Evolutionary conservation across 2,888 invertebrate species (phyloP), one percentile per base, ranked within the genome.

Genomic region (Lasioglossum vierecki): DNA sequence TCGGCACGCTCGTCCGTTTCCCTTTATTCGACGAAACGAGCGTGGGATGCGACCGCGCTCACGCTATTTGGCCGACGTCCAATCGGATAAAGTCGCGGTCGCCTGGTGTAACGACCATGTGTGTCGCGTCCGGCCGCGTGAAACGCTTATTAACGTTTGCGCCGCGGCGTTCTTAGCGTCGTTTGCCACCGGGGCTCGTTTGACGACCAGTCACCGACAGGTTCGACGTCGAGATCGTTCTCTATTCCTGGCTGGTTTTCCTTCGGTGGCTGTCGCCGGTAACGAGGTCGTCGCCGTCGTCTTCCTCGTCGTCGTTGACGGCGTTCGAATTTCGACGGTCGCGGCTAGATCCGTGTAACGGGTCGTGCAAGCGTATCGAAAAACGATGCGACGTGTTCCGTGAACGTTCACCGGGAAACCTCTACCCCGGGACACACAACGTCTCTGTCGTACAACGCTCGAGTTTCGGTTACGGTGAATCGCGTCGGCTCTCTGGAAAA

Each of bases 31-130:
- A 53, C 70, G 26, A 84, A 82, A 75, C 79, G 71, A 92, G 91
- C 88, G 90, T 89, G 88, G 84, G 91, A 88, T 88, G 80, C 86
- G 89, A 86, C 84, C 81, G 88, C 87, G 89, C 89, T 85, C 89
- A 90, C 91, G 91, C 92, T 92, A 93, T 93, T 93, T 93, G 94
- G 93, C 94, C 72, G 83, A 74, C 81, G 83, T 91, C 93, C 94
- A 93, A 91, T 92, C 91, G 91, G 88, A 89, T 88, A 90, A 84
- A 88, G 82, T 81, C 68, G 39, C 70, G 72, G 66, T 70, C 60
- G 79, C 66, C 70, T 15, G 22, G 79, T 68, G 60, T 35, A 71
- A 78, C 81, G n/a, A 26, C 72, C 78, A 53, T 76, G 76, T 77
- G 82, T 76, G 74, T 39, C 53, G 72, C 53, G 79, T 82, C 63